Evolutionary conservation across 1,140 invertebrate genomes (phyloP).

Genomic region (Magallana angulata): DNA sequence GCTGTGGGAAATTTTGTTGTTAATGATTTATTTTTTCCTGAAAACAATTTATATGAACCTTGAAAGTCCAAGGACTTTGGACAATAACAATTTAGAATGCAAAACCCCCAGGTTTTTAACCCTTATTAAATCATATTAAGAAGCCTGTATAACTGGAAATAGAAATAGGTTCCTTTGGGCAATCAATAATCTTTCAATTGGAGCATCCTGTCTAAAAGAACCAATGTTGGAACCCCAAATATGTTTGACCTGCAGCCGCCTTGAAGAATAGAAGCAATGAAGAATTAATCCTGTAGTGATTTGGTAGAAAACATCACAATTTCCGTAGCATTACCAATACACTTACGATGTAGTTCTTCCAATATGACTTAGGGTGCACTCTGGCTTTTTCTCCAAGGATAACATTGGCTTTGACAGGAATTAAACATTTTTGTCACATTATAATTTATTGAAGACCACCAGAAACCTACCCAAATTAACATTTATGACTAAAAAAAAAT

Average conservation of each 20-base stretch:
- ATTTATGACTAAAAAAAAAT: too few species aligned
- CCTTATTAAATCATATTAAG: not conserved
- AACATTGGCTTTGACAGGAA: too few species aligned
- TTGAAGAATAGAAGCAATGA: not conserved
- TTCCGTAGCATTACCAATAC: conserved; percentile 1
- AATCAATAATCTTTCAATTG: not conserved
- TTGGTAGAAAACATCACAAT: not conserved
- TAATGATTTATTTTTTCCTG: too few species aligned
- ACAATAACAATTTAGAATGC: not conserved
- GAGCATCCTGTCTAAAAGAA: not conserved
- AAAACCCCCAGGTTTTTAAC: not conserved
- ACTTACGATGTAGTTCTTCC: not conserved
- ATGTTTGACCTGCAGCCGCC: not conserved
- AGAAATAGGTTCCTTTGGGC: not conserved
- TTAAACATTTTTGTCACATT: too few species aligned
- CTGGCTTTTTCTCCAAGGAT: not conserved
- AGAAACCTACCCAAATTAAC: too few species aligned
- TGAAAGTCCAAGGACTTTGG: too few species aligned
- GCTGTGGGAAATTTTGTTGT: too few species aligned
- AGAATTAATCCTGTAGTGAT: conserved; percentile 23
- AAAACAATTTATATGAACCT: too few species aligned
- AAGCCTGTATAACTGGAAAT: not conserved
- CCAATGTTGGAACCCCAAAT: too few species aligned
- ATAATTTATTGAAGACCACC: too few species aligned
- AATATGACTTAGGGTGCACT: not conserved